phyloP scores from a whole-genome alignment of 2,888 invertebrate genomes.

The Hybos culiciformis region DNA sequence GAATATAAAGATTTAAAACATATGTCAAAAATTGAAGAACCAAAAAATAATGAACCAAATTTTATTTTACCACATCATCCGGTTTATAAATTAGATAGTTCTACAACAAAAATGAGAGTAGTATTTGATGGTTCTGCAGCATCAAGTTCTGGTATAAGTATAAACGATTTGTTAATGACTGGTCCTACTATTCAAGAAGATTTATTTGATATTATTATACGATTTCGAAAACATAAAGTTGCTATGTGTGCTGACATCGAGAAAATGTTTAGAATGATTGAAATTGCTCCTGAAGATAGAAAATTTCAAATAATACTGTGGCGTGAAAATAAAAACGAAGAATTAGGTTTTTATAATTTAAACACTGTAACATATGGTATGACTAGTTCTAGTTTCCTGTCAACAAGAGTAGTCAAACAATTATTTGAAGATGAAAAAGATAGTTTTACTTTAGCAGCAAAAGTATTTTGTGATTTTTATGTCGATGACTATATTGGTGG shows the following conservation, averaged over 20 bases:
- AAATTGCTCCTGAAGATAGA: slow-evolving; percentile 1
- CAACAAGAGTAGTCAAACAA: neutral
- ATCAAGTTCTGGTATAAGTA: too few relatives aligned
- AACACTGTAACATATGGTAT: slow-evolving; percentile 5
- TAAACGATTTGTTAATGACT: slow-evolving; percentile 3
- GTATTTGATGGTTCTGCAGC: slow-evolving; percentile 7
- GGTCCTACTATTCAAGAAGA: slow-evolving; percentile 10
- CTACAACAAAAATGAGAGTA: slow-evolving; percentile 3
- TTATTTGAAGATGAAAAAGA: neutral
- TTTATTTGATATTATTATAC: slow-evolving; percentile 8
- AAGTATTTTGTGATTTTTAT: slow-evolving; percentile 11
- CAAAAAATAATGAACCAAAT: too few relatives aligned
- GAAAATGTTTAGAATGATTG: slow-evolving; percentile 9
- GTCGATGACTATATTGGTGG: slow-evolving; percentile 13
- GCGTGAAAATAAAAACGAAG: neutral
- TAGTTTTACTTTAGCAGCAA: neutral
- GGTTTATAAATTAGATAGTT: slow-evolving; percentile 8
- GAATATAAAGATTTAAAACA: neutral
- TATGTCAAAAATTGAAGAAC: neutral
- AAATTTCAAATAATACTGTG: slow-evolving; percentile 9
- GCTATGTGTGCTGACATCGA: slow-evolving; percentile 6
- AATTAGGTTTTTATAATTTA: slow-evolving; percentile 1
- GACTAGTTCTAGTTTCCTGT: slow-evolving; percentile 2
- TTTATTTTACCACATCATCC: slow-evolving; percentile 11
- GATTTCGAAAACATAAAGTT: slow-evolving; percentile 1